Percentiles rank a stretch among this genome's conserved stretches.
phyloP scores from a whole-genome alignment of 2,113 vertebrate species.

The human (Homo sapiens) region GRCh38 chr12:65466501-65467000 shows the following conservation, averaged over 20 bases:
- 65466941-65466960: neutral
- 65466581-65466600: conserved; percentile 52
- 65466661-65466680: conserved; percentile 70
- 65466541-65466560: conserved; percentile 14
- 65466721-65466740: conserved; percentile 26
- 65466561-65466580: conserved; percentile 65
- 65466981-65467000: conserved; percentile 30
- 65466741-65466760: conserved; percentile 66
- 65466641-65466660: conserved; percentile 73
- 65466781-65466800: conserved; percentile 84
- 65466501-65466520: conserved; percentile 65
- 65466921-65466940: conserved; percentile 2
- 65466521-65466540: conserved; percentile 62
- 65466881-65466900: conserved; percentile 85
- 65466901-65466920: conserved; percentile 63
- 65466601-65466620: conserved; percentile 77
- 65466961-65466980: neutral
- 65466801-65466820: conserved; percentile 80
- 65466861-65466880: conserved; percentile 82
- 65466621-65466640: conserved; percentile 77
- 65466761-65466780: conserved; percentile 78
- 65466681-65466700: conserved; percentile 76
- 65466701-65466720: conserved; percentile 68
- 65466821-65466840: conserved; percentile 80
- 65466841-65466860: conserved; percentile 82